Percentiles rank a stretch among this genome's conserved stretches.
These are phyloP conservation scores for Ciconia stormi DNA, from an alignment of 2,113 vertebrate genomes.

Conservation along the genomic window DNA sequence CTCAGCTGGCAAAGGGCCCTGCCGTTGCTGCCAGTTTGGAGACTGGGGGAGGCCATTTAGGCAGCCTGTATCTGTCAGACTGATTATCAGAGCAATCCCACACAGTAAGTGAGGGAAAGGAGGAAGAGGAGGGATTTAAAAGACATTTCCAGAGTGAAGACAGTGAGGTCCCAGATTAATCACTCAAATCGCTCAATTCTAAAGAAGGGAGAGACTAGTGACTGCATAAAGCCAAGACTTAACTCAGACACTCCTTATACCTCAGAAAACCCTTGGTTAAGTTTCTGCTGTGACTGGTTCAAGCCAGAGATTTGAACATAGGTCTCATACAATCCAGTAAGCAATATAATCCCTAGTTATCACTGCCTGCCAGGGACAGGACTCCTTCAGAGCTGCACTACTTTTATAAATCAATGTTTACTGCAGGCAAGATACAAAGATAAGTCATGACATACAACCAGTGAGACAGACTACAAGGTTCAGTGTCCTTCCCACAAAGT, in stretches of 20 bases:
- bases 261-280: not conserved
- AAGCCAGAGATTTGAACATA: not conserved
- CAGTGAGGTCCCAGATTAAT: not conserved
- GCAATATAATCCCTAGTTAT: not conserved
- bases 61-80: not conserved
- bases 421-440: not conserved
- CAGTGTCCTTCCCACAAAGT: not conserved
- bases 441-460: not conserved
- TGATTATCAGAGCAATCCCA: not conserved
- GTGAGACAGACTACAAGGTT: not conserved
- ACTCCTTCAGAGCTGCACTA: not conserved
- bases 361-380: not conserved
- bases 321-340: not conserved
- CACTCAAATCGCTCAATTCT: not conserved
- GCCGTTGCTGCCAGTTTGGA: not conserved
- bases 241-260: not conserved
- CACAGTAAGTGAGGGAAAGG: not conserved
- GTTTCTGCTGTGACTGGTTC: not conserved
- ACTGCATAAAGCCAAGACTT: not conserved
- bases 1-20: not conserved
- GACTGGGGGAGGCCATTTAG: not conserved
- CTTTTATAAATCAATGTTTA: not conserved
- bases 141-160: not conserved
- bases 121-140: not conserved
- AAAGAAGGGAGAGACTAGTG: not conserved